phyloP scores from a whole-genome alignment of 2,113 vertebrate genomes.

The Thymallus thymallus region DNA sequence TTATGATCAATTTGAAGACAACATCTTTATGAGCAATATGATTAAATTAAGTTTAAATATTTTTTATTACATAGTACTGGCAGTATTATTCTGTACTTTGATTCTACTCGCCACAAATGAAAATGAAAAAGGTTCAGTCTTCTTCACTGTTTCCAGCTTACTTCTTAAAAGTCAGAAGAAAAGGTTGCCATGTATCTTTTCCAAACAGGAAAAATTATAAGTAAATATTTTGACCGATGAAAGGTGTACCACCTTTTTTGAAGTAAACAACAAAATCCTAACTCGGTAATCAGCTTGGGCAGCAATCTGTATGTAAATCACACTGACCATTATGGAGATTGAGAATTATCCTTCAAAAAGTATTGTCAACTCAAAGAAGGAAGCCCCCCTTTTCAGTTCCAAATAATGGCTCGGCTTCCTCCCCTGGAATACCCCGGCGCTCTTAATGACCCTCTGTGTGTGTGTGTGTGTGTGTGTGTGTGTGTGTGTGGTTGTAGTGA shows the following conservation, averaged over 20 bases:
- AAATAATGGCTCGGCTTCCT: constrained; percentile 76
- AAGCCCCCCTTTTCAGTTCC: constrained; percentile 68
- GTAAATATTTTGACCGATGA: neutral
- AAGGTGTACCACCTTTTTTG: neutral
- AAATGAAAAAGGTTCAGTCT: no score
- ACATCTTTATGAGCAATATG: no score
- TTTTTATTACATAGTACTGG: no score
- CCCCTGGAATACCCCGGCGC: constrained; percentile 82
- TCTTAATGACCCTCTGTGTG: constrained; percentile 81
- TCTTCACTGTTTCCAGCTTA: neutral
- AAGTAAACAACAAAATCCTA: neutral
- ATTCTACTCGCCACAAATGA: no score
- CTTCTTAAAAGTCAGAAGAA: neutral
- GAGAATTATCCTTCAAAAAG: constrained; percentile 26
- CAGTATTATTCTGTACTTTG: no score
- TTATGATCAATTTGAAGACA: no score
- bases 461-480: no score
- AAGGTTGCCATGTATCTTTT: neutral
- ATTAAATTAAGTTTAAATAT: no score
- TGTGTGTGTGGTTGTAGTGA: constrained; percentile 68
- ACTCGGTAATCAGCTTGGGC: constrained; percentile 10
- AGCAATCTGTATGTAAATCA: constrained; percentile 49
- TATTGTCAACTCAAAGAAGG: constrained; percentile 17
- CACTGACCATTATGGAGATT: constrained; percentile 18
- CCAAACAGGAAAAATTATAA: neutral